Evolutionary conservation across 2,113 vertebrate species (phyloP).

Genomic region (Leptocoma aspasia): DNA sequence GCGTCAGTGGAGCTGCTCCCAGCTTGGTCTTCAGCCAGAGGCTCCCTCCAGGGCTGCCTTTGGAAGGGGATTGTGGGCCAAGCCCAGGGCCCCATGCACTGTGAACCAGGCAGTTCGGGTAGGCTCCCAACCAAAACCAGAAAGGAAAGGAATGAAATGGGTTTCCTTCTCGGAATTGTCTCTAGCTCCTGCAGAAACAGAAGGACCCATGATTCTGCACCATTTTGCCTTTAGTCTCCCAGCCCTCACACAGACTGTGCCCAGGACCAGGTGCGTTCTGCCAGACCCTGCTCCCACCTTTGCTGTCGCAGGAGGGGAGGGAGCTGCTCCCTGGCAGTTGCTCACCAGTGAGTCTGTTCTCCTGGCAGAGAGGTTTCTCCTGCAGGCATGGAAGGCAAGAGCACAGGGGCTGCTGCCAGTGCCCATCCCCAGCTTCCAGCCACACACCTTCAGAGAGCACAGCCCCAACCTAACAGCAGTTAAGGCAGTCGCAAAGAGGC

Average conservation of each 20-base stretch:
- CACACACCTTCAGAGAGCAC: neutral
- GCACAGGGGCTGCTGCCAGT: neutral
- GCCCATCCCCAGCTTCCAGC: neutral
- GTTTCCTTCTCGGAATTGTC: neutral
- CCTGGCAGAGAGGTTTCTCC: neutral
- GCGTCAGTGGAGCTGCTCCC: neutral
- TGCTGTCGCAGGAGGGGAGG: neutral
- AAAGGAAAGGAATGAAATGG: neutral
- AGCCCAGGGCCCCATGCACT: neutral
- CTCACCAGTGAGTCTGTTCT: neutral
- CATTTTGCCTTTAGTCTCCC: slow-evolving; percentile 58
- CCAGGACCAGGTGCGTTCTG: neutral
- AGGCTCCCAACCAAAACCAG: slow-evolving; percentile 5
- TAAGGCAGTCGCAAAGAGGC: neutral
- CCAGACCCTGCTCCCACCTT: neutral
- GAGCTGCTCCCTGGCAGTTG: neutral
- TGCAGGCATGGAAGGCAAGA: neutral
- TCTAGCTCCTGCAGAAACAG: neutral
- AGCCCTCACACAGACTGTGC: neutral
- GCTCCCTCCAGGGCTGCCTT: neutral
- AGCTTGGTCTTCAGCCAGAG: neutral
- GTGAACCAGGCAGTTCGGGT: slow-evolving; percentile 33
- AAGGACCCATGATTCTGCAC: slow-evolving; percentile 40
- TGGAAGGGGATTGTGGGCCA: slow-evolving; percentile 3
- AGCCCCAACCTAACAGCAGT: neutral